Base-by-base conservation (phyloP, 1,140 invertebrate species). In the Saccostrea glomerata region DNA sequence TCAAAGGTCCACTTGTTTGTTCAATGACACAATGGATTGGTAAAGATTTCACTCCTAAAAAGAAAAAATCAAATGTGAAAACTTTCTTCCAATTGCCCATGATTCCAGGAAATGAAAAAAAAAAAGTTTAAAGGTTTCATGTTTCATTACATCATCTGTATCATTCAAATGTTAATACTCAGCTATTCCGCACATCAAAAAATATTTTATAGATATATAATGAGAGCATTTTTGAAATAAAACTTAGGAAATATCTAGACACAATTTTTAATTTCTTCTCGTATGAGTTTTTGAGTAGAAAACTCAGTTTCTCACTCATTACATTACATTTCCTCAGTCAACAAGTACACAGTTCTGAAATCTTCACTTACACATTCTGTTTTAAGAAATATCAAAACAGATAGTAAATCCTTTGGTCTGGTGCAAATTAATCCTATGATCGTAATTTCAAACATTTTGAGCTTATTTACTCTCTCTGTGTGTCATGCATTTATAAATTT, bases 11-110 rank as follows among this genome's bases (percentile, higher is more conserved):
- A 84, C 66, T 89, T 84, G 91, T 92, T 89, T 94, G 93, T 87
- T 95, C 94, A 77, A 98, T 97, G 56, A 99, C 96, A 94, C 98
- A 99, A 94, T 98, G 98, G 20, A 99, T 97, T 86, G 98, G 98
- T 91, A 99, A 96, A 83, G 97, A 98, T 96, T 98, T 98, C 83
- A 87, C 89, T 89, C 91, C 93, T 94, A 90, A 20, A 92, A 92
- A 84, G 20, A 25, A 55, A 89, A 84, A 60, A 86, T 30, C 82
- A 86, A 77, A 30, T 30, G 9, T 30, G 77, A 82, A 36, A 70
- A 70, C 20, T 25, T 70, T 20, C 20, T 70, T 25, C 20, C 20
- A 70, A 7, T 30, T 47, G 47, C 9, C 6, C 9, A 47, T 47
- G 47, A 9, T 47, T 47, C 47, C 47, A 47, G 5, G 6, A 9